Evolutionary conservation across 2,888 invertebrate species (phyloP).

Genomic region (Agrypnus murinus): DNA sequence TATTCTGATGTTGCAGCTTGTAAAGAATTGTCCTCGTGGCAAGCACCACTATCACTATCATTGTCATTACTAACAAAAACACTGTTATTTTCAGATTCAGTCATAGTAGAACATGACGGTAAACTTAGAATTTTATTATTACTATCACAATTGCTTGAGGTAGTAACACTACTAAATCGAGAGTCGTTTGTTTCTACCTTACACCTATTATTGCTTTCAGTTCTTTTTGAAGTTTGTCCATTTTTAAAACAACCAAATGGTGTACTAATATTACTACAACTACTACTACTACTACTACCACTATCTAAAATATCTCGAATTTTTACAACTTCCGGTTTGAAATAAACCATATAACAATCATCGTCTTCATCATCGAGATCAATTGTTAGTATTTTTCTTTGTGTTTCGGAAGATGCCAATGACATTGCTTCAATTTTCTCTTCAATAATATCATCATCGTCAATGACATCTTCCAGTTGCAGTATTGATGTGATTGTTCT

Average conservation of each 20-base stretch:
- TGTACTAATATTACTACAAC: neutral
- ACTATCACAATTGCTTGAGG: constrained; percentile 36
- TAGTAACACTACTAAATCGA: constrained; percentile 31
- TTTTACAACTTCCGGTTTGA: constrained; percentile 7
- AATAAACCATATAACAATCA: constrained; percentile 26
- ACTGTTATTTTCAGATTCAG: constrained; percentile 14
- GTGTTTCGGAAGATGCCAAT: neutral
- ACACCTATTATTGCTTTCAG: constrained; percentile 22
- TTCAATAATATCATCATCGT: neutral
- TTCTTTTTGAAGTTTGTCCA: constrained; percentile 11
- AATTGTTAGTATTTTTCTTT: constrained; percentile 22
- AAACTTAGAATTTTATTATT: constrained; percentile 21
- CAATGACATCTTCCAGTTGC: too few species aligned
- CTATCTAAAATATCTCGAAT: too few species aligned
- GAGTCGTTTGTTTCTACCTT: constrained; percentile 5
- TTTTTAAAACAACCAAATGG: neutral
- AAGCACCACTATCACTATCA: constrained; percentile 8
- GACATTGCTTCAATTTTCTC: constrained; percentile 8
- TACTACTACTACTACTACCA: too few species aligned
- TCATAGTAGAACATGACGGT: neutral
- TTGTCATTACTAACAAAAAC: constrained; percentile 18
- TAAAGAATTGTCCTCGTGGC: neutral
- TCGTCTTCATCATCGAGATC: constrained; percentile 34
- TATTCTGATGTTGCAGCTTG: too few species aligned
- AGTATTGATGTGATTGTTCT: too few species aligned